Percentiles rank a stretch among this genome's conserved stretches.
Conservation (phyloP, 2,888 invertebrate genomes). For the Tyria jacobaeae region DNA sequence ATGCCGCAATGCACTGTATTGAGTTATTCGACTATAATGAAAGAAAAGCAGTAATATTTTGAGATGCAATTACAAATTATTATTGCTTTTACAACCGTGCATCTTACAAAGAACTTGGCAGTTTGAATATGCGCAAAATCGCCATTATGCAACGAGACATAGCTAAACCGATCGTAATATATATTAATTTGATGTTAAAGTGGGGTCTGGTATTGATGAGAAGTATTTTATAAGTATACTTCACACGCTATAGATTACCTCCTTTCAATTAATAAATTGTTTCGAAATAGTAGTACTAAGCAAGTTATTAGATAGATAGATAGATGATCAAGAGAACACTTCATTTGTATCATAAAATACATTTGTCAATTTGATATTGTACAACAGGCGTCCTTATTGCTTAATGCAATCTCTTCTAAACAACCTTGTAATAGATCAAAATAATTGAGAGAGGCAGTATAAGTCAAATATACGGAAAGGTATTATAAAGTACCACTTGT, state of each 20-base stretch:
- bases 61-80: constrained; percentile 37
- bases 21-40: constrained; percentile 20
- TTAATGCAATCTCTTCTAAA: no score
- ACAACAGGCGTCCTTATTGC: no score
- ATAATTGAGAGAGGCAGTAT: no score
- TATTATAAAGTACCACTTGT: no score
- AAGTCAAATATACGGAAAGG: no score
- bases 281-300: neutral
- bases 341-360: no score
- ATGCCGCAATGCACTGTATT: constrained; percentile 21
- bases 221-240: constrained; percentile 1
- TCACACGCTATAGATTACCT: neutral
- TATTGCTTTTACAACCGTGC: constrained; percentile 32
- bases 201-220: constrained; percentile 9
- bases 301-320: no score
- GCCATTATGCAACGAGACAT: neutral
- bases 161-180: constrained; percentile 8
- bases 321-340: no score
- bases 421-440: no score
- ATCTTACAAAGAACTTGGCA: constrained; percentile 3
- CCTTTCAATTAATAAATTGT: neutral
- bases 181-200: constrained; percentile 5
- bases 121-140: constrained; percentile 10
- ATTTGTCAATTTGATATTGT: no score
- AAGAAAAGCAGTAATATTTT: constrained; percentile 34